Percentiles rank a stretch among this genome's conserved stretches.
Conservation (phyloP, 2,888 invertebrate species). For the Acanthosepion pharaonis region DNA sequence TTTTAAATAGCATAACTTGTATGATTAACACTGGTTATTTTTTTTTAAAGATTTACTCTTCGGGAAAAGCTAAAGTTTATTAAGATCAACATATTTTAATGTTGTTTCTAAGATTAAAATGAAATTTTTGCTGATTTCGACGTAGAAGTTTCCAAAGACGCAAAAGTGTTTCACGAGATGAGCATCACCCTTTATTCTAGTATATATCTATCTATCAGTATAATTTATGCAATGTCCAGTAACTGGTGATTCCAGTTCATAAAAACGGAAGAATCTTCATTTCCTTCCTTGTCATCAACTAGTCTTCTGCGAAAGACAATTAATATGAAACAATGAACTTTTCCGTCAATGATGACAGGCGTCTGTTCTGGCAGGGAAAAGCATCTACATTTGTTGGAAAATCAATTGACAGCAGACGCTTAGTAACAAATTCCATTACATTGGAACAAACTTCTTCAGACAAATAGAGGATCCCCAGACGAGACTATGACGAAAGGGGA, state of each 20-base stretch:
- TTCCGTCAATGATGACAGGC: not conserved
- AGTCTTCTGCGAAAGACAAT: not conserved
- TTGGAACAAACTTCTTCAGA: not conserved
- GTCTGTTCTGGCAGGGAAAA: not conserved
- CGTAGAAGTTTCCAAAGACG: not conserved
- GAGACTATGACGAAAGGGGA: too few relatives aligned
- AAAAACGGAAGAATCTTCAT: not conserved
- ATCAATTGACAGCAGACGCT: not conserved
- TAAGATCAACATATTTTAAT: too few relatives aligned
- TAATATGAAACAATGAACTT: not conserved
- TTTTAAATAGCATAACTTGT: too few relatives aligned
- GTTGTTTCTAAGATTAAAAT: too few relatives aligned
- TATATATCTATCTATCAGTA: not conserved
- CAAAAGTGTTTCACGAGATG: not conserved
- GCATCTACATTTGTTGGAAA: not conserved
- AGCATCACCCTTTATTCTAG: not conserved
- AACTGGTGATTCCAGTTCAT: not conserved
- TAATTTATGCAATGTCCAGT: not conserved
- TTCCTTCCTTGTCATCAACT: not conserved
- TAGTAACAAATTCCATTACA: not conserved
- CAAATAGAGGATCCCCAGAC: not conserved
- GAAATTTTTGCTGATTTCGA: too few relatives aligned
- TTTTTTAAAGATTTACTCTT: too few relatives aligned
- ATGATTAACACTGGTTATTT: too few relatives aligned
- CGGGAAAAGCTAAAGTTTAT: too few relatives aligned